Evolutionary conservation across 1,140 invertebrate genomes (phyloP).

Genomic region (Idris sp.): DNA sequence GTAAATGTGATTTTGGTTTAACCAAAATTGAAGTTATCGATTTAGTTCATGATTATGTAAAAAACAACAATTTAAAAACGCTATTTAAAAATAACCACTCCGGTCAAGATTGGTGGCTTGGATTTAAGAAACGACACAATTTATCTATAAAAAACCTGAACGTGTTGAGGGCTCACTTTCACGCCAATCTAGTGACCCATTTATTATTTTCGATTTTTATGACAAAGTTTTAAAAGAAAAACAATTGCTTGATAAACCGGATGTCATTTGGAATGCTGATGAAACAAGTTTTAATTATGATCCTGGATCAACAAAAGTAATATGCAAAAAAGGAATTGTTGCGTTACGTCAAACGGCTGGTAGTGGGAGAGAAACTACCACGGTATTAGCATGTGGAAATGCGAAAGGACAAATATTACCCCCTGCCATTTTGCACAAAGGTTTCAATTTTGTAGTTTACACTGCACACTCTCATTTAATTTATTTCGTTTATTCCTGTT

Average conservation of each 20-base stretch:
- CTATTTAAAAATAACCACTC: slow-evolving; percentile 22
- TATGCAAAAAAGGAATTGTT: neutral
- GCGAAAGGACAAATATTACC: slow-evolving; percentile 4
- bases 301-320: slow-evolving; percentile 18
- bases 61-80: too few species aligned
- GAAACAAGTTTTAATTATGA: slow-evolving; percentile 8
- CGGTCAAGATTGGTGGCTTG: slow-evolving; percentile 17
- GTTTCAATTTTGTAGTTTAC: too few species aligned
- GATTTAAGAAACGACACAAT: slow-evolving; percentile 16
- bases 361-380: slow-evolving; percentile 15
- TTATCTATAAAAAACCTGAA: slow-evolving; percentile 17
- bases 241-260: neutral
- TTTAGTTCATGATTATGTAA: too few species aligned
- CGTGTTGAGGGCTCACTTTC: slow-evolving; percentile 10
- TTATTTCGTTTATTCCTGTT: too few species aligned
- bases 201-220: slow-evolving; percentile 17
- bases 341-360: slow-evolving; percentile 12
- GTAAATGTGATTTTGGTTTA: too few species aligned
- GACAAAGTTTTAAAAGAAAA: slow-evolving; percentile 8
- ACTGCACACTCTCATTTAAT: too few species aligned
- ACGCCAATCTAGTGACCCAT: slow-evolving; percentile 4
- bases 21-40: too few species aligned
- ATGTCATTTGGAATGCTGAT: slow-evolving; percentile 13
- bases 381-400: too few species aligned
- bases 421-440: slow-evolving; percentile 16